Conservation (phyloP, 2,113 vertebrate species). For the Ginglymostoma cirratum region DNA sequence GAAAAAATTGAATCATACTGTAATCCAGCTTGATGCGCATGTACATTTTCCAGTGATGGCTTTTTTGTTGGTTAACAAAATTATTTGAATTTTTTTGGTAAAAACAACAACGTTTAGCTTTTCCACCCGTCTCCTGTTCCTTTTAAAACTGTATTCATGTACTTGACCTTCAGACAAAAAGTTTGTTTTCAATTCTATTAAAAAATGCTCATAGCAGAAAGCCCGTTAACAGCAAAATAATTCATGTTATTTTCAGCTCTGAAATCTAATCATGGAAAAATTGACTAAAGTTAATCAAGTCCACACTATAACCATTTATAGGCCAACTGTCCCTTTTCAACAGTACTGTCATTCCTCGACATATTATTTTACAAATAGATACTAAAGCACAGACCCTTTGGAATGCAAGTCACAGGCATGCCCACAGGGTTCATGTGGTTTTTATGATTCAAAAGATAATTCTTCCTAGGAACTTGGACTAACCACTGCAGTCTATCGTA, state of each 20-base stretch:
- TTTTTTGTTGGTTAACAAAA: background rate
- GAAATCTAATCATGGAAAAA: background rate
- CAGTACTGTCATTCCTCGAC: background rate
- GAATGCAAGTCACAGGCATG: constrained; percentile 61
- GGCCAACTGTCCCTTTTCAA: constrained; percentile 14
- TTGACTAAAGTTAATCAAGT: background rate
- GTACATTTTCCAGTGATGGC: background rate
- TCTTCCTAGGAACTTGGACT: constrained; percentile 46
- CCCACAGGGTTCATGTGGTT: constrained; percentile 57
- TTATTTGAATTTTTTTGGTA: background rate
- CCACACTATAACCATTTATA: constrained; percentile 10
- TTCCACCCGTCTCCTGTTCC: background rate
- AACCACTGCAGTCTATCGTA: constrained; percentile 46
- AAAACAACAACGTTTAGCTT: background rate
- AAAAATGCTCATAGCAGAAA: background rate
- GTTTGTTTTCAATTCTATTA: background rate
- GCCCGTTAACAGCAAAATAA: background rate
- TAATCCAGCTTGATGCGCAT: background rate
- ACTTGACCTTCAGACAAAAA: background rate
- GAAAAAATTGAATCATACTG: background rate
- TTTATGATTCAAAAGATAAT: constrained; percentile 47
- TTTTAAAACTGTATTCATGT: background rate
- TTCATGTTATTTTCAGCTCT: background rate
- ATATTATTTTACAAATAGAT: constrained; percentile 45
- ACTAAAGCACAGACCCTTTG: constrained; percentile 46